These are phyloP conservation scores for Macquaria australasica DNA, from an alignment of 2,113 vertebrate species.

Conservation along the genomic window DNA sequence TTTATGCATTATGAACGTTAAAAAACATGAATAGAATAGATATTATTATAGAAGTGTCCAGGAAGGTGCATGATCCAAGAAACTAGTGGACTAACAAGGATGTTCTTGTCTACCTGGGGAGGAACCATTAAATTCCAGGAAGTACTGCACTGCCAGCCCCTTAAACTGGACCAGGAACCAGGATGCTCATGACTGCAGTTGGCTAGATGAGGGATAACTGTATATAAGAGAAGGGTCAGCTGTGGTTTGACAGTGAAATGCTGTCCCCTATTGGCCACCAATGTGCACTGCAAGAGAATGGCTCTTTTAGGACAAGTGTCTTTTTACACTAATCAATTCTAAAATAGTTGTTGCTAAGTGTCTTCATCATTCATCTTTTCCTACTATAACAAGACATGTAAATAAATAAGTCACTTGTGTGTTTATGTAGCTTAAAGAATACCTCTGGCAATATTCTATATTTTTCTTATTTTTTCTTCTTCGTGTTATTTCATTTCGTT, in stretches of 20 bases:
- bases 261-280: constrained; percentile 61
- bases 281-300: neutral
- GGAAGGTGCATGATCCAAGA: neutral
- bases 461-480: neutral
- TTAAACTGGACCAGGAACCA: constrained; percentile 12
- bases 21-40: neutral
- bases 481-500: neutral
- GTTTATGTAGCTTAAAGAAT: neutral
- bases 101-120: neutral
- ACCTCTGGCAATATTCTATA: neutral
- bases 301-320: neutral
- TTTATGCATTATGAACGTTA: neutral
- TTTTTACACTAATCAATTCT: neutral
- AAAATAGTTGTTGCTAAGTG: neutral
- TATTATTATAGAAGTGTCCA: neutral
- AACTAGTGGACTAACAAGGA: neutral
- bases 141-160: neutral
- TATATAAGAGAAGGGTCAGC: neutral
- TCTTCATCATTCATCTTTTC: constrained; percentile 3
- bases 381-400: neutral
- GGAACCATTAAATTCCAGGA: neutral
- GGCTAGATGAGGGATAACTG: neutral
- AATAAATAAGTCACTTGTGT: neutral
- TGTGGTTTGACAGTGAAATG: constrained; percentile 39
- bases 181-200: constrained; percentile 12